Evolutionary conservation across 2,888 invertebrate genomes (phyloP).

Genomic region (Drosophila borborema): DNA sequence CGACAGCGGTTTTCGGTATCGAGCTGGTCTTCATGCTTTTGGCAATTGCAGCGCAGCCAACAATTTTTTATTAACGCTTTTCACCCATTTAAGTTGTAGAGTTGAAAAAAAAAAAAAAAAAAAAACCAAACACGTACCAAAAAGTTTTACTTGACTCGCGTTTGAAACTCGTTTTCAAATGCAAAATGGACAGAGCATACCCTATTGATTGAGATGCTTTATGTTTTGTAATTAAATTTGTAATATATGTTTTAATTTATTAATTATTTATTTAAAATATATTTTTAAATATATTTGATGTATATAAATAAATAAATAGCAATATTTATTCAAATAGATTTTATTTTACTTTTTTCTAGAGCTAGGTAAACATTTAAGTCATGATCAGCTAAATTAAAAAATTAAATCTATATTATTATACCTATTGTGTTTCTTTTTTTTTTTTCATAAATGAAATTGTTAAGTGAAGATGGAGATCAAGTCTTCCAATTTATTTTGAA

Average conservation of each 20-base stretch:
- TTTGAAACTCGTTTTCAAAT: conserved; percentile 66
- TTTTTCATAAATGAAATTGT: no score
- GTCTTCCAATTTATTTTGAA: no score
- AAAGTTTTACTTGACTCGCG: conserved; percentile 38
- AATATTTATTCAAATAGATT: neutral
- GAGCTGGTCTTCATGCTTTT: conserved; percentile 37
- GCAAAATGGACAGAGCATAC: conserved; percentile 52
- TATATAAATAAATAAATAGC: neutral
- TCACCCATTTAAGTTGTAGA: conserved; percentile 63
- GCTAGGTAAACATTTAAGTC: no score
- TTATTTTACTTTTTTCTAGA: no score
- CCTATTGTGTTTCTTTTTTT: no score
- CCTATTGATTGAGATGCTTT: neutral
- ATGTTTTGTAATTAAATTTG: neutral
- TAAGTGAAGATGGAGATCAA: no score
- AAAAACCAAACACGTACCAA: conserved; percentile 56
- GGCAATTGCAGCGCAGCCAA: conserved; percentile 42
- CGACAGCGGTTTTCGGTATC: conserved; percentile 30
- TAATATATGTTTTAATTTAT: neutral
- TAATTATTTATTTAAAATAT: no score
- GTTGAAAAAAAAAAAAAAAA: conserved; percentile 47
- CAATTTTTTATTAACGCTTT: conserved; percentile 69
- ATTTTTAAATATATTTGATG: neutral
- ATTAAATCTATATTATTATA: no score
- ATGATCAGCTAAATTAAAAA: no score